A percentile compares a stretch with the other conserved stretches of the same genome.
These are phyloP conservation scores for Merops nubicus DNA, from an alignment of 2,113 vertebrate genomes.

Conservation along the genomic window DNA sequence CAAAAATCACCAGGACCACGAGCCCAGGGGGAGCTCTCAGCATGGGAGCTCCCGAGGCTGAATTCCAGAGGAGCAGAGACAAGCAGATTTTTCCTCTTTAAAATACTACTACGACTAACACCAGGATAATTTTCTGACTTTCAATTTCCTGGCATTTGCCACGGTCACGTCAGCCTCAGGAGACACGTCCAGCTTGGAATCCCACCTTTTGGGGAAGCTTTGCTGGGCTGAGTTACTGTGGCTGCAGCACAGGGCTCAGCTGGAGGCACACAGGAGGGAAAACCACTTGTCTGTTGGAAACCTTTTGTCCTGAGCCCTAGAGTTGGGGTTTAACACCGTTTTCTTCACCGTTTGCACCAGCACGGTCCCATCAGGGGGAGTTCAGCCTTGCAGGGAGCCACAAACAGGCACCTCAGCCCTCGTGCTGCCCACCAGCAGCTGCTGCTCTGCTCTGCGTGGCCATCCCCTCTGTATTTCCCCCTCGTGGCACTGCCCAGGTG, in stretches of 20 bases:
- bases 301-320: background rate
- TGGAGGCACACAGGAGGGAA: background rate
- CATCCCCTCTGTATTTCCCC: background rate
- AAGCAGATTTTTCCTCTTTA: background rate
- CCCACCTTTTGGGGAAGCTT: background rate
- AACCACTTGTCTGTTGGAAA: background rate
- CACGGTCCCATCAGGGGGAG: fast-evolving
- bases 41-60: background rate
- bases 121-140: background rate
- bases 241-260: background rate
- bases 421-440: background rate
- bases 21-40: background rate
- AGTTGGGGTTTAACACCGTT: background rate
- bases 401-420: background rate
- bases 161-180: background rate
- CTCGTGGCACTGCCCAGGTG: fast-evolving
- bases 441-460: background rate
- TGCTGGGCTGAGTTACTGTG: background rate
- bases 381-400: background rate
- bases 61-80: background rate
- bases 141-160: background rate
- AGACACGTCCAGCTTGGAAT: background rate
- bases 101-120: background rate
- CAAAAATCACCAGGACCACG: background rate
- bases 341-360: background rate